These are phyloP conservation scores for Panurus biarmicus DNA, from an alignment of 2,113 vertebrate species.

Conservation along the genomic window DNA sequence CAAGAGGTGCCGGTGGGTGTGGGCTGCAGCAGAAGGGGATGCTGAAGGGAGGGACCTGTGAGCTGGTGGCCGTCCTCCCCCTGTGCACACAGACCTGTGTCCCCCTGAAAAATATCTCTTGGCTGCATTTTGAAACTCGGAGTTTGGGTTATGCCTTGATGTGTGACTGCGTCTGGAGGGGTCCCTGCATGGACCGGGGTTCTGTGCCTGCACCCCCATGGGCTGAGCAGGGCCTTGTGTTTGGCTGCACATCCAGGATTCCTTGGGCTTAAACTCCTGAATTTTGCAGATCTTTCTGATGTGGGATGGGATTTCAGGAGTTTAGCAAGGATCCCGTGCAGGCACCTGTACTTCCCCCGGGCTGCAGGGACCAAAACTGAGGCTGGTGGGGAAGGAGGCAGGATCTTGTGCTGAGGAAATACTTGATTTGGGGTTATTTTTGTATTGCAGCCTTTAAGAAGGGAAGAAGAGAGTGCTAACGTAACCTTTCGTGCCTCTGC, in stretches of 20 bases:
- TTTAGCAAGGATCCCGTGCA: fast-evolving
- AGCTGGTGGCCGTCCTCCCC: background rate
- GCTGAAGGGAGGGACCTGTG: fast-evolving
- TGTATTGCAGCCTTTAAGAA: background rate
- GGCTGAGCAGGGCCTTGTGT: background rate
- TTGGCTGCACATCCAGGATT: background rate
- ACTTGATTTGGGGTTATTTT: background rate
- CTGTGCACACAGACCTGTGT: fast-evolving
- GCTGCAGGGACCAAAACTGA: background rate
- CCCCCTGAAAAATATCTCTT: background rate
- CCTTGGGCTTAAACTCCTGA: background rate
- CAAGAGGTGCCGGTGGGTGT: fast-evolving
- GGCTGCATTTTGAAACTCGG: background rate
- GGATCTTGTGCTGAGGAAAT: background rate
- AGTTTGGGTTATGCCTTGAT: background rate
- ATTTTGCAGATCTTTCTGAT: background rate
- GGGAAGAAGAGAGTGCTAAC: background rate
- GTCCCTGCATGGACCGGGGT: fast-evolving
- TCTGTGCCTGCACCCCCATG: background rate
- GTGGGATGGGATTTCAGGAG: background rate
- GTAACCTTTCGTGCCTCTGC: background rate
- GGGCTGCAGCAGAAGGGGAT: background rate
- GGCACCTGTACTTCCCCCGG: fast-evolving
- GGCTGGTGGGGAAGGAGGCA: background rate
- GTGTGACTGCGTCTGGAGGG: background rate